A percentile compares a stretch with the other conserved stretches of the same genome.
Conservation (phyloP, 2,888 invertebrate genomes). For the Heteromurus nitidus region DNA sequence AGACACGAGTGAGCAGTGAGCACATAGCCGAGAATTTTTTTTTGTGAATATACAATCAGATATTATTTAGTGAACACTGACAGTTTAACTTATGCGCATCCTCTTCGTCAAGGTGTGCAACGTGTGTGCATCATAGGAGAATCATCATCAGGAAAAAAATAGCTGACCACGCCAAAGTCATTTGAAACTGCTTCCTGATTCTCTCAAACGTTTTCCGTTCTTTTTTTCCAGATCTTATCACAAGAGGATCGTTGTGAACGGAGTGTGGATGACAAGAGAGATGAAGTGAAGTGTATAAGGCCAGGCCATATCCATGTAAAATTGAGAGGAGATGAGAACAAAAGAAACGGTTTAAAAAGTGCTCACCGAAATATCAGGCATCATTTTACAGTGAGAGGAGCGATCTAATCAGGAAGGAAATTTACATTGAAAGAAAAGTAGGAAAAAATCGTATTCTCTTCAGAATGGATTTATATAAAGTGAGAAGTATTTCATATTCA, state of each 20-base stretch:
- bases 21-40: too few relatives aligned
- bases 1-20: too few relatives aligned
- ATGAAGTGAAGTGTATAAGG: too few relatives aligned
- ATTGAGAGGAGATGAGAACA: neutral
- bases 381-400: too few relatives aligned
- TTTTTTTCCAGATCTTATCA: slow-evolving; percentile 45
- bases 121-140: neutral
- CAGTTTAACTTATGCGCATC: neutral
- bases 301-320: slow-evolving; percentile 47
- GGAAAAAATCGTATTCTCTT: too few relatives aligned
- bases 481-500: slow-evolving; percentile 55
- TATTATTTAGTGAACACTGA: slow-evolving; percentile 11
- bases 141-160: too few relatives aligned
- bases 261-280: too few relatives aligned
- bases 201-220: slow-evolving; percentile 14
- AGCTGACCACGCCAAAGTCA: slow-evolving; percentile 38
- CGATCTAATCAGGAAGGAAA: too few relatives aligned
- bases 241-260: slow-evolving; percentile 6
- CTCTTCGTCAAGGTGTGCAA: slow-evolving; percentile 1
- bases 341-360: neutral
- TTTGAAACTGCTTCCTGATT: slow-evolving; percentile 37
- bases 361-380: too few relatives aligned
- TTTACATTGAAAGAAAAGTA: too few relatives aligned
- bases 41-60: neutral
- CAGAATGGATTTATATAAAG: slow-evolving; percentile 46